Percentiles rank a stretch among this genome's conserved stretches.
phyloP scores from a whole-genome alignment of 2,888 invertebrate genomes.

The Cephus rjabovi region DNA sequence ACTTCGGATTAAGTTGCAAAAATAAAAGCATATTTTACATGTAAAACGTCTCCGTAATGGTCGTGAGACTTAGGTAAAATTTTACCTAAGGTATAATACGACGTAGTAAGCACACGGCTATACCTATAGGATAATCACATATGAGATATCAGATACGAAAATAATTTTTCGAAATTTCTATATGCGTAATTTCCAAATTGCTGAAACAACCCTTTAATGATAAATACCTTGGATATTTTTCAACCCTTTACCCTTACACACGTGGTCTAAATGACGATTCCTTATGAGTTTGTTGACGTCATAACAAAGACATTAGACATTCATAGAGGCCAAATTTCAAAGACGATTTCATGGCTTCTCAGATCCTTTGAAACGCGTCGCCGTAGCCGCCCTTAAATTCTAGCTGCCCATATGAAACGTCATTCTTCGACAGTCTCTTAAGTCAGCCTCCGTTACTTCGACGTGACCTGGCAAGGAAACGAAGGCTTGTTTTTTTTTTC shows the following conservation, averaged over 20 bases:
- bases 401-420: not conserved
- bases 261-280: too few relatives aligned
- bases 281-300: too few relatives aligned
- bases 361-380: not conserved
- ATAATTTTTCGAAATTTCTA: too few relatives aligned
- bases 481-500: not conserved
- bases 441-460: conserved; percentile 37
- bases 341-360: not conserved
- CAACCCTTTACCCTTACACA: too few relatives aligned
- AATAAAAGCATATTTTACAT: conserved; percentile 47
- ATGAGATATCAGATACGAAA: too few relatives aligned
- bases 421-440: conserved; percentile 14
- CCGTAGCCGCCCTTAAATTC: not conserved
- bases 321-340: not conserved
- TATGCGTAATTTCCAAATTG: too few relatives aligned
- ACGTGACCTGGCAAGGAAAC: conserved; percentile 51
- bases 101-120: too few relatives aligned
- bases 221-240: too few relatives aligned
- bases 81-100: too few relatives aligned
- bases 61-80: not conserved
- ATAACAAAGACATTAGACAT: not conserved
- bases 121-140: too few relatives aligned
- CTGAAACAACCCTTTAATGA: too few relatives aligned
- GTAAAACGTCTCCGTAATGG: conserved; percentile 32
- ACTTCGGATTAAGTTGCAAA: conserved; percentile 38